Evolutionary conservation across 2,888 invertebrate species (phyloP).

Genomic region (Strigamia crassipes): DNA sequence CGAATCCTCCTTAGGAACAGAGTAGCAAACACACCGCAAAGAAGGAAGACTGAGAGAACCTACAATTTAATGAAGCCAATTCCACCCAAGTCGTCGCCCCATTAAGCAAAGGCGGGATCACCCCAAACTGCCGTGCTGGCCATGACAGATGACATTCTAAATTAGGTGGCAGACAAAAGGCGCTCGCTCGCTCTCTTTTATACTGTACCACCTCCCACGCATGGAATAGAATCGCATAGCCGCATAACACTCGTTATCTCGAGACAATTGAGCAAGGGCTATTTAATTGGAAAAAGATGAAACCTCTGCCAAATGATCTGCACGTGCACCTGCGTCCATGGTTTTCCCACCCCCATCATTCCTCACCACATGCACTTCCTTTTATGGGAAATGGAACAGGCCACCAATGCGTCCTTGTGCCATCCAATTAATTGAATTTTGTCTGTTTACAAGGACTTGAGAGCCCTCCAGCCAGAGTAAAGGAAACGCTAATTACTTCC

Average conservation of each 20-base stretch:
- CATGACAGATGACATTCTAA: slow-evolving; percentile 30
- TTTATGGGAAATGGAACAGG: slow-evolving; percentile 6
- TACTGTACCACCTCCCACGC: not conserved
- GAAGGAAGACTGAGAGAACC: not conserved
- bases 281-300: slow-evolving; percentile 30
- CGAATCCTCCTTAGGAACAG: slow-evolving; percentile 13
- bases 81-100: slow-evolving; percentile 26
- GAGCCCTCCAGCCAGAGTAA: not conserved
- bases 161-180: slow-evolving; percentile 26
- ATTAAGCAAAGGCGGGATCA: slow-evolving; percentile 26
- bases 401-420: slow-evolving; percentile 10
- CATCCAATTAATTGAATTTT: slow-evolving; percentile 23
- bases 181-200: slow-evolving; percentile 18
- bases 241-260: not conserved
- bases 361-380: not conserved
- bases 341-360: not conserved
- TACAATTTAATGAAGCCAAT: slow-evolving; percentile 30
- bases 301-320: slow-evolving; percentile 22
- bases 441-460: slow-evolving; percentile 26
- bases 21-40: slow-evolving; percentile 22
- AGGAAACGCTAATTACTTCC: slow-evolving; percentile 26
- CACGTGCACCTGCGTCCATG: slow-evolving; percentile 13
- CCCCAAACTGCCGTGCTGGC: slow-evolving; percentile 22
- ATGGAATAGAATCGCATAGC: not conserved
- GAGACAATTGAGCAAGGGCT: slow-evolving; percentile 15